Evolutionary conservation across 1,140 invertebrate species (phyloP), one percentile per base, ranked within the genome.

Genomic region (Euglossa dilemma): DNA sequence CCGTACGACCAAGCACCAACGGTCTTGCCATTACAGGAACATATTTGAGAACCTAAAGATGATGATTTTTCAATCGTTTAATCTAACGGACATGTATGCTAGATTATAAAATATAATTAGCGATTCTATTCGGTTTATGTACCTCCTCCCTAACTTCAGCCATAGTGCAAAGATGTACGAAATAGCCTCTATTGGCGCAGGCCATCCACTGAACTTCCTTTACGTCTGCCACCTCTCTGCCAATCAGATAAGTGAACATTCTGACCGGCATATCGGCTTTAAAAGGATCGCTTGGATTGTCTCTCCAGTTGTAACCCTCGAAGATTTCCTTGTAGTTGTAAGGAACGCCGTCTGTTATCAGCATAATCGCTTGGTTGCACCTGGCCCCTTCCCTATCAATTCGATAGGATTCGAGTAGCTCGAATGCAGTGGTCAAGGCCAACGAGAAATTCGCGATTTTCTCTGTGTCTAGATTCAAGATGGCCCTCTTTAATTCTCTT

Each of bases 241-340:
- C 98, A 94, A 99, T 98, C 83, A 99, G 95, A 95, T 99, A 99
- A 47, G 99, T 99, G 94, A 99, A 99, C 82, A 99, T 97, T 87
- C 99, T 95, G 18, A 99, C 98, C 83, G 98, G 96, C 93, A 96
- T 97, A 88, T 95, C 94, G 6, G 91, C 97, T 88, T 99, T 96
- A 28, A 99, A 97, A 84, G 98, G 96, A 86, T 96, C 96, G 80
- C 95, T 93, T 1, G 95, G 95, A 84, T 96, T 95, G 82, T 96
- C 95, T 54, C 95, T 95, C 96, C 96, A 98, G 93, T 99, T 99
- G 93, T 97, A 98, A 82, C 95, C 94, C 90, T 97, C 95, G 93
- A 99, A 99, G 67, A 99, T 96, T 88, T 98, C 97, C 90, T 98
- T 97, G 93, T 97, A 99, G 91, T 97, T 98, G 88, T 98, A 97